Base-by-base conservation (phyloP, 2,797 vertebrate genomes). In the Pogonophryne albipinna region DNA sequence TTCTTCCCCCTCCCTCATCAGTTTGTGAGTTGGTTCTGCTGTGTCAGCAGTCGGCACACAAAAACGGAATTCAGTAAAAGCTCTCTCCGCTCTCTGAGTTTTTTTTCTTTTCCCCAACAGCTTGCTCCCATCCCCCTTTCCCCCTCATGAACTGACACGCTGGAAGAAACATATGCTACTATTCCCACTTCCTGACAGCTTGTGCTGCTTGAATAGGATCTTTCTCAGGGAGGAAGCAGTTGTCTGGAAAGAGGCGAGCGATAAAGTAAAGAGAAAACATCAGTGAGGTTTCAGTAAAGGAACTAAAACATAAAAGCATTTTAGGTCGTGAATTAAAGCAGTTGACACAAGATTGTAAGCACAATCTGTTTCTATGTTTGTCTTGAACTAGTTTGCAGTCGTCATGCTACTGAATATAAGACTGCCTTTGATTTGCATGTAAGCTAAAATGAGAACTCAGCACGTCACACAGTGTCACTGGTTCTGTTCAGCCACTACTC, bases 61-160 rank as follows among this genome's bases (percentile, higher is more conserved):
- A 92, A 95, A 95, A 94, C 90, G 73, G 92, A 95, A 95, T 96
- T 96, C 88, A 92, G 91, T 93, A 90, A 94, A 93, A 93, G 85
- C 91, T 89, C 86, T 83, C 90, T 83, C 91, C 82, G 74, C 89
- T 88, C 80, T 76, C 55, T 49, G 82, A 88, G 89, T 79, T 83
- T 86, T 87, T 76, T 74, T 78, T 55, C 34, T 56, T 23, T 6
- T 72, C 83, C 77, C 86, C 85, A 92, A 91, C 91, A 94, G 94
- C 91, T 93, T 94, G 89, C 88, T 91, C 92, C 93, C 92, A 88
- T 91, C 91, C 90, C 89, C 80, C 89, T 83, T 88, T 85, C 81
- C 90, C 90, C 87, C 90, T 58, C 85, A 84, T 79, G 83, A 93
- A 92, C 93, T 93, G 94, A 95, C 93, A 93, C 96, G 95, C 92